These are phyloP conservation scores for Aphyosemion australe DNA, from an alignment of 2,113 vertebrate genomes.

Conservation along the genomic window DNA sequence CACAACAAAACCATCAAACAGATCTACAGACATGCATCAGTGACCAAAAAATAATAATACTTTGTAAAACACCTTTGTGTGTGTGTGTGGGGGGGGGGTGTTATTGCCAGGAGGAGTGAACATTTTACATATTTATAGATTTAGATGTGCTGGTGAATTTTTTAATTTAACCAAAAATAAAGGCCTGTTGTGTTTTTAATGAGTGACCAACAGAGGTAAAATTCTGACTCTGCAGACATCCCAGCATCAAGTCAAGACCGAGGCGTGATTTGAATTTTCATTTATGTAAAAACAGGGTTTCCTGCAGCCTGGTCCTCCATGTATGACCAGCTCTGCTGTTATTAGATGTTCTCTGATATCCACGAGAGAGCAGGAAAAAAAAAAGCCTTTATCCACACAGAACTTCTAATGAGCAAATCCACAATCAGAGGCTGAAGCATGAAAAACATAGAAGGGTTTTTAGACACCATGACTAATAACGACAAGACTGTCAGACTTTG, in stretches of 20 bases:
- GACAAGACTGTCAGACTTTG: constrained; percentile 55
- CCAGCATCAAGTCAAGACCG: too few relatives aligned
- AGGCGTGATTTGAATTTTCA: constrained; percentile 15
- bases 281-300: constrained; percentile 6
- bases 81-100: too few relatives aligned
- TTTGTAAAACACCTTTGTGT: too few relatives aligned
- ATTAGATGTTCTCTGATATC: constrained; percentile 16
- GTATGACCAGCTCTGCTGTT: constrained; percentile 6
- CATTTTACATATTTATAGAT: constrained; percentile 24
- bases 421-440: constrained; percentile 24
- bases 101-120: neutral
- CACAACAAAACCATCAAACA: too few relatives aligned
- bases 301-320: neutral
- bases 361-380: constrained; percentile 8
- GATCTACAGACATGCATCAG: too few relatives aligned
- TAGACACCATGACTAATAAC: constrained; percentile 42
- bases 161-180: constrained; percentile 17
- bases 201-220: constrained; percentile 19
- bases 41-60: too few relatives aligned
- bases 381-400: constrained; percentile 14
- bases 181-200: constrained; percentile 20
- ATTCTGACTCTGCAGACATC: neutral
- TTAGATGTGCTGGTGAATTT: constrained; percentile 3
- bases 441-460: constrained; percentile 24
- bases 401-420: constrained; percentile 52